A percentile compares a stretch with the other conserved stretches of the same genome.
Evolutionary conservation across 2,888 invertebrate genomes (phyloP).

Genomic region (Melangyna quadrimaculata): DNA sequence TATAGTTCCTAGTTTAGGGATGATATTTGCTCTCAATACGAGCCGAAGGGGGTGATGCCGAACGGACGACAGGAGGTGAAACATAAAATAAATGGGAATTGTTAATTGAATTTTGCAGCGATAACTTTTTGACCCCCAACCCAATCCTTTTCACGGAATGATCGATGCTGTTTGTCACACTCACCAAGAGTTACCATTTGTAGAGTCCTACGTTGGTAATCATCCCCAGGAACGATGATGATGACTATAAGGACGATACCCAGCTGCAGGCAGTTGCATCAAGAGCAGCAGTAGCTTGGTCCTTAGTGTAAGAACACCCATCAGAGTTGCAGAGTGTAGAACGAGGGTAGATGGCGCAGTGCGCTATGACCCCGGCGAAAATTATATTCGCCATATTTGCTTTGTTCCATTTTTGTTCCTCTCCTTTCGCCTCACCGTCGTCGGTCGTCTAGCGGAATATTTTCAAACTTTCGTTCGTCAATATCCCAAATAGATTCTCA

Average conservation of each 20-base stretch:
- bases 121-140: slow-evolving; percentile 50
- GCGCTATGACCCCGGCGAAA: slow-evolving; percentile 51
- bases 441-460: neutral
- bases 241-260: neutral
- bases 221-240: neutral
- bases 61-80: neutral
- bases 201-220: slow-evolving; percentile 33
- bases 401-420: slow-evolving; percentile 41
- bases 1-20: slow-evolving; percentile 47
- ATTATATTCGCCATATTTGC: slow-evolving; percentile 55
- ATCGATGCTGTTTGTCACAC: slow-evolving; percentile 69
- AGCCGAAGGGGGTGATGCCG: neutral
- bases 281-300: neutral
- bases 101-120: slow-evolving; percentile 68
- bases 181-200: slow-evolving; percentile 50
- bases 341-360: slow-evolving; percentile 30
- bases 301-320: slow-evolving; percentile 9
- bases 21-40: slow-evolving; percentile 33
- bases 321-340: neutral
- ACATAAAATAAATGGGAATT: slow-evolving; percentile 69
- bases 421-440: neutral
- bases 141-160: slow-evolving; percentile 15
- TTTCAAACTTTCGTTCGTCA: slow-evolving; percentile 41
- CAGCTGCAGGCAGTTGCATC: slow-evolving; percentile 3
- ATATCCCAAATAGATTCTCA: slow-evolving; percentile 44